Percentiles rank a stretch among this genome's conserved stretches.
These are phyloP conservation scores for Aspidiotus rigidus DNA, from an alignment of 2,888 invertebrate species.

Conservation along the genomic window DNA sequence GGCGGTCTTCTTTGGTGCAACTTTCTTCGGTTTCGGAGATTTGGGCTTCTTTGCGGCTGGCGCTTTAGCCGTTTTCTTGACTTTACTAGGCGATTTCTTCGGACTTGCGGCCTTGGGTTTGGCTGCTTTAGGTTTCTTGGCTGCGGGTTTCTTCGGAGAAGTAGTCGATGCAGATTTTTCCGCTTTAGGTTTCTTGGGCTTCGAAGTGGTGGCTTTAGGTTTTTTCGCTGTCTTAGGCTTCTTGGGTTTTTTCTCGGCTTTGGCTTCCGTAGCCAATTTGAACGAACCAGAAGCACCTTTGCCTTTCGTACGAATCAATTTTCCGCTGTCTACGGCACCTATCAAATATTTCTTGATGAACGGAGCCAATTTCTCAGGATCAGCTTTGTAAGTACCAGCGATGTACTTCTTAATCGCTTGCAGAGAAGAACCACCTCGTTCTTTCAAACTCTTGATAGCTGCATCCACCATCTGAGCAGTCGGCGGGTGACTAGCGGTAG, in stretches of 20 bases:
- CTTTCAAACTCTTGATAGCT: slow-evolving; percentile 48
- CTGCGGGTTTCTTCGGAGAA: slow-evolving; percentile 18
- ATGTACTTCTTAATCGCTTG: slow-evolving; percentile 57
- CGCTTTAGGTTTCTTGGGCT: slow-evolving; percentile 13
- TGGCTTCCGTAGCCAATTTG: slow-evolving; percentile 42
- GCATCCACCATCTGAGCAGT: slow-evolving; percentile 51
- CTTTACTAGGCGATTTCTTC: slow-evolving; percentile 18
- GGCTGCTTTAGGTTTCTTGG: slow-evolving; percentile 6
- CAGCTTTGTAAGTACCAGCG: slow-evolving; percentile 51
- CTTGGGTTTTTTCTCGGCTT: slow-evolving; percentile 7
- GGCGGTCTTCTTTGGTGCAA: slow-evolving; percentile 5
- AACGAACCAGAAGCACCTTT: slow-evolving; percentile 49
- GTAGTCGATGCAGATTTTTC: slow-evolving; percentile 37
- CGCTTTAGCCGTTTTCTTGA: slow-evolving; percentile 13
- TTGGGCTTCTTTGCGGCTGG: slow-evolving; percentile 19
- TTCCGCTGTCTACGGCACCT: slow-evolving; percentile 48
- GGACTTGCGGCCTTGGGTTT: slow-evolving; percentile 4
- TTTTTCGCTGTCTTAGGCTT: background rate
- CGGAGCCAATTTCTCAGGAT: slow-evolving; percentile 50
- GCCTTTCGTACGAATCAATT: slow-evolving; percentile 49
- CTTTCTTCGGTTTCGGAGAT: slow-evolving; percentile 20
- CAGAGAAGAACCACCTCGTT: slow-evolving; percentile 52
- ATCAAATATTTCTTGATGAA: slow-evolving; percentile 55
- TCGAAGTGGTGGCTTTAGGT: slow-evolving; percentile 28
- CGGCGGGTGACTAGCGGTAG: slow-evolving; percentile 46